phyloP scores from a whole-genome alignment of 2,113 vertebrate genomes.

The Prionailurus bengalensis region DNA sequence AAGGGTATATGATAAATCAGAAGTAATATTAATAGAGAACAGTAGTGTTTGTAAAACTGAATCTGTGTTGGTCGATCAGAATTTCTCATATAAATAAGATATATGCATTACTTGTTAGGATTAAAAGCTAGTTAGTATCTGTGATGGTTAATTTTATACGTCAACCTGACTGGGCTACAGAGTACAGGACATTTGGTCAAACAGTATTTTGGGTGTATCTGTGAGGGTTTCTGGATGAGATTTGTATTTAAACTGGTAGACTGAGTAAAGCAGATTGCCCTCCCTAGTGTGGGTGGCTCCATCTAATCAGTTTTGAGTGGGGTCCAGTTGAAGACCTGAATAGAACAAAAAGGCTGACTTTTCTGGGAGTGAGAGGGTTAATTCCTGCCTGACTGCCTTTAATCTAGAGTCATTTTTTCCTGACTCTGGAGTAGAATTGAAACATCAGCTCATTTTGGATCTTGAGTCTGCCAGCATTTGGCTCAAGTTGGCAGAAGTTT shows the following conservation, averaged over 20 bases:
- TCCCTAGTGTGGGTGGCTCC: neutral
- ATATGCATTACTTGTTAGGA: neutral
- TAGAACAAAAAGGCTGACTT: neutral
- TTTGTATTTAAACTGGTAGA: neutral
- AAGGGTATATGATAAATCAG: neutral
- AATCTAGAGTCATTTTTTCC: neutral
- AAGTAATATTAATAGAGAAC: neutral
- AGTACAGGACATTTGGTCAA: neutral
- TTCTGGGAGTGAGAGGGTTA: neutral
- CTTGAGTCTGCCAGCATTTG: neutral
- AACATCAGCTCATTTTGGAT: neutral
- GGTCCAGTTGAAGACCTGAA: neutral
- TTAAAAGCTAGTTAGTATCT: neutral
- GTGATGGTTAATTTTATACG: neutral
- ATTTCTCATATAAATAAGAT: conserved; percentile 38
- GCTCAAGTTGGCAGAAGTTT: too few species aligned
- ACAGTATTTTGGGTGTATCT: neutral
- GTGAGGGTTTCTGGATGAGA: neutral
- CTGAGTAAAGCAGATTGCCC: neutral
- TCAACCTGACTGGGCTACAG: neutral
- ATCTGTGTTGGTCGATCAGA: neutral
- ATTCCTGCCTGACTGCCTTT: neutral
- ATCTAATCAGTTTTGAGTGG: neutral
- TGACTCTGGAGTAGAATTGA: neutral
- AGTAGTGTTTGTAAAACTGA: conserved; percentile 48